Percentiles rank a stretch among this genome's conserved stretches.
Evolutionary conservation across 2,797 vertebrate species (phyloP).

Genomic region (Xiphorhynchus erythropygius): DNA sequence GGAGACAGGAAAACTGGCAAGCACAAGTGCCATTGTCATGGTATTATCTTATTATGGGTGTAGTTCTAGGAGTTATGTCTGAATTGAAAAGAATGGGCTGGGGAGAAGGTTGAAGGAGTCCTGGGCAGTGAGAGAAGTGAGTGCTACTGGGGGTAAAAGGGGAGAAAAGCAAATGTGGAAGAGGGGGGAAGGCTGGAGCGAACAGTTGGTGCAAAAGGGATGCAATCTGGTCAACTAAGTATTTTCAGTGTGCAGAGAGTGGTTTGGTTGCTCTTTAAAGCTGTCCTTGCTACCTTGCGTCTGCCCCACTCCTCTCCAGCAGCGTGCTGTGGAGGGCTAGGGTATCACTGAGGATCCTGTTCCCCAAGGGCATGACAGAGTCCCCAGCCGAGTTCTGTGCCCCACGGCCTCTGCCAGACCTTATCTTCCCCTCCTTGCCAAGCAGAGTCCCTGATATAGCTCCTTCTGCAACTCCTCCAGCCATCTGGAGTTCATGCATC

Average conservation of each 20-base stretch:
- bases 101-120: not conserved
- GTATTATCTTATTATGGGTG: not conserved
- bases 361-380: not conserved
- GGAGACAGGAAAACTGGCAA: not conserved
- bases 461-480: slow-evolving; percentile 32
- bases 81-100: not conserved
- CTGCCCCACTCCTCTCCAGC: accelerated
- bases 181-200: not conserved
- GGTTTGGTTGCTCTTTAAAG: not conserved
- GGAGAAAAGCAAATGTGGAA: not conserved
- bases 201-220: not conserved
- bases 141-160: not conserved
- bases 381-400: not conserved
- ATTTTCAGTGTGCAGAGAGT: not conserved
- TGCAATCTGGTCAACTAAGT: not conserved
- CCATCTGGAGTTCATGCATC: slow-evolving; percentile 33
- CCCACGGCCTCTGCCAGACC: not conserved
- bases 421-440: not conserved
- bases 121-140: not conserved
- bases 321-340: accelerated
- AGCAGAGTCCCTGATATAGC: not conserved
- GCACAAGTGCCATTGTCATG: not conserved
- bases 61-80: not conserved
- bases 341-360: accelerated
- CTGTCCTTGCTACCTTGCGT: not conserved